Evolutionary conservation across 2,797 vertebrate genomes (phyloP), one percentile per base, ranked within the genome.

Genomic region (Pseudomugil tenellus): DNA sequence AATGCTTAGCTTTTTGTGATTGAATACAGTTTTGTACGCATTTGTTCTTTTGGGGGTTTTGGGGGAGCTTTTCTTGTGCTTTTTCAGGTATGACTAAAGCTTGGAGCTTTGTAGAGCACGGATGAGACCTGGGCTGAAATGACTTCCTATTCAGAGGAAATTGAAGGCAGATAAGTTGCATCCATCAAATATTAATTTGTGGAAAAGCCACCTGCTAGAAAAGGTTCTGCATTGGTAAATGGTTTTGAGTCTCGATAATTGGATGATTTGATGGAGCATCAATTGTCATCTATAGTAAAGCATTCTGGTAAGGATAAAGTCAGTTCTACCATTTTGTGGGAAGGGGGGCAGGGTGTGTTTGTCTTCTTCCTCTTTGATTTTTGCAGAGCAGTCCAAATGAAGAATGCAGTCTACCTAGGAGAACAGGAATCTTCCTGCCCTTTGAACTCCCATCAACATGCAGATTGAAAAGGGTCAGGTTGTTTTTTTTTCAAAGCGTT

Each of bases 41-140:
- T 94, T 94, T 93, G 92, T 94, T 93, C 85, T 88, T 91, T 85
- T 76, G 76, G 89, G 88, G 87, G 87, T 93, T 84, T 68, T 91
- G 88, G 90, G 93, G 90, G 74, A 90, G 90, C 90, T 90, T 93
- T 92, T 93, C 89, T 94, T 94, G 91, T 94, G 92, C 93, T 93
- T 94, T 94, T 94, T 92, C 94, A 94, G 94, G 93, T 94, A 80
- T 92, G 90, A 89, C 87, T 93, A 91, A 91, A 92, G 89, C 92
- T 92, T 92, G 93, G 91, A 84, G 73, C 81, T 90, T 92, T 93
- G 89, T 93, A 92, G 91, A 87, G 88, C 88, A 88, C 85, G 87
- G 92, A 92, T 90, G 91, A 92, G 91, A 89, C 93, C 91, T 85
- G 89, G 87, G 88, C 89, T 88, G 88, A 88, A 91, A 76, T 93